These are phyloP conservation scores for Okapia johnstoni DNA, from an alignment of 2,113 vertebrate genomes.

Conservation along the genomic window DNA sequence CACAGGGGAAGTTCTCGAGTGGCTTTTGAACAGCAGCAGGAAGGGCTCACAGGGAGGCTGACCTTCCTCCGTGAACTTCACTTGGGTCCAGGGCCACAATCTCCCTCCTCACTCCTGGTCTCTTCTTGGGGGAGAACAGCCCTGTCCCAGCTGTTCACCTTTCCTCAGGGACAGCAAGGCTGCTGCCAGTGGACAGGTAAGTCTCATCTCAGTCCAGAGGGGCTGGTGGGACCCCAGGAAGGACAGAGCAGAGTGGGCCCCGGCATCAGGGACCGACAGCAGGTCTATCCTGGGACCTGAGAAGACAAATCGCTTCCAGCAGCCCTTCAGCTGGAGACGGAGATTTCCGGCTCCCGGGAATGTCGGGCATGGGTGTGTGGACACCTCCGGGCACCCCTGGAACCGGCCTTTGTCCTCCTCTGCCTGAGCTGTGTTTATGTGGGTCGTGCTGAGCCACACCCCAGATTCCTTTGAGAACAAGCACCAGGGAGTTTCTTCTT, in stretches of 20 bases:
- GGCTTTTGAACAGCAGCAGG: neutral
- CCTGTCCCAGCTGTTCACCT: neutral
- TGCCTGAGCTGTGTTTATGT: accelerated
- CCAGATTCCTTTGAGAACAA: neutral
- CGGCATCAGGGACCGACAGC: neutral
- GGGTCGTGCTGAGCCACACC: neutral
- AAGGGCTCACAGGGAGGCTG: neutral
- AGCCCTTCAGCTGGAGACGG: neutral
- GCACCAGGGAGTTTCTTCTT: neutral
- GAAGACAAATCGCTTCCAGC: neutral
- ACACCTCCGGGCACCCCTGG: neutral
- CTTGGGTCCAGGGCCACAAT: neutral
- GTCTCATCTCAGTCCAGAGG: neutral
- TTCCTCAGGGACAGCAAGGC: neutral
- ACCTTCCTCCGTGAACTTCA: neutral
- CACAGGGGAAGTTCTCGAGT: neutral
- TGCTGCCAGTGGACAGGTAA: neutral
- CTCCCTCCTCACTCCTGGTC: neutral
- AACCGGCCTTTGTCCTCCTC: neutral
- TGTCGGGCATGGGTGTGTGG: too few species aligned
- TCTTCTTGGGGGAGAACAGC: neutral
- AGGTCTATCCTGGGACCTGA: neutral
- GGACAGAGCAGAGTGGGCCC: neutral
- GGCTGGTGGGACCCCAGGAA: neutral
- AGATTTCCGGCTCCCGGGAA: neutral